Evolutionary conservation across 2,888 invertebrate species (phyloP), one percentile per base, ranked within the genome.

Genomic region (Cremastinae sp.): DNA sequence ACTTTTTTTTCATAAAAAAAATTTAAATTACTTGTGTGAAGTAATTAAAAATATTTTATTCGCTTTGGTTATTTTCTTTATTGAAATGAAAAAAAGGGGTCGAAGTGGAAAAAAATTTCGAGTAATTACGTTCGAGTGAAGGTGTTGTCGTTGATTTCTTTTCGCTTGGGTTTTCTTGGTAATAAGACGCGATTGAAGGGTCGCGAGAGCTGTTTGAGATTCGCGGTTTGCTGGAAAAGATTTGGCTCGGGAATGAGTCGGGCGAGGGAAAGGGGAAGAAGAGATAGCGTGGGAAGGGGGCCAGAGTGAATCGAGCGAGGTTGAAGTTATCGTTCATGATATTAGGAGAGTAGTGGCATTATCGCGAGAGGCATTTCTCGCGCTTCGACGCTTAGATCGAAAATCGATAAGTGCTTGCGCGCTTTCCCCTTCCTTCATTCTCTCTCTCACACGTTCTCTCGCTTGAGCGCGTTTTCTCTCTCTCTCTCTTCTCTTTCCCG

Each of bases 251-350:
- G 56, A 36, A 38, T 16, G 12, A 38, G n/a, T n/a, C n/a, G n/a
- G n/a, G n/a, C n/a, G n/a, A n/a, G n/a, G n/a, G n/a, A n/a, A n/a
- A n/a, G n/a, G n/a, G n/a, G n/a, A n/a, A n/a, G 53, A 43, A 54
- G 51, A 16, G 16, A 61, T 41, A 18, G 41, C 18, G 18, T n/a
- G 45, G 34, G 45, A n/a, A 65, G 20, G 70, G 65, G 47, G 59
- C 59, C 59, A 41, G 70, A 74, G 78, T 77, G 78, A 78, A 76
- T 79, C 78, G 75, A 76, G 75, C 75, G 81, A 71, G 79, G 78
- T 84, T 28, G 82, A 85, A 85, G 84, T 84, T 79, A 82, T 82
- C 84, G 81, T 83, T 83, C 80, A 78, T 75, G 83, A 84, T 84
- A 84, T 86, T 85, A 83, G 83, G 80, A 28, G 28, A 74, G 66